These are phyloP conservation scores for Dryomyza anilis DNA, from an alignment of 2,888 invertebrate species.

Conservation along the genomic window DNA sequence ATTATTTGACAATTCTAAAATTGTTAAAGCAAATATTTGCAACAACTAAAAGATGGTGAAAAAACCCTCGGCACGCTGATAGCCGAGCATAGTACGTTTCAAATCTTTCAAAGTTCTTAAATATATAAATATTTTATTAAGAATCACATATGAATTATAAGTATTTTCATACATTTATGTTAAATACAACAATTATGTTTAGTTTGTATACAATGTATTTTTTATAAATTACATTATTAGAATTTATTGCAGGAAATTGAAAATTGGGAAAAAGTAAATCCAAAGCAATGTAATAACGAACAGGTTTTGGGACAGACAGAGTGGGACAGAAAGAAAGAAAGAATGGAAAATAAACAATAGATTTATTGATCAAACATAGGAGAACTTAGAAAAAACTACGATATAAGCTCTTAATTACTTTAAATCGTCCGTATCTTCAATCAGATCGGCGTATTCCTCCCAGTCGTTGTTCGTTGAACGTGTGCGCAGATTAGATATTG, in stretches of 20 bases:
- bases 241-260: slow-evolving; percentile 7
- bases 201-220: background rate
- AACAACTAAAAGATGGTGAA: slow-evolving; percentile 46
- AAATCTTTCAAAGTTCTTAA: slow-evolving; percentile 56
- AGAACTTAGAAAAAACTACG: slow-evolving; percentile 62
- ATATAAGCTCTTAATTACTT: slow-evolving; percentile 63
- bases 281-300: slow-evolving; percentile 10
- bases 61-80: slow-evolving; percentile 48
- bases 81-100: slow-evolving; percentile 58
- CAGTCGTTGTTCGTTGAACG: slow-evolving; percentile 60
- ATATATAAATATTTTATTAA: background rate
- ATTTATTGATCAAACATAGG: slow-evolving; percentile 43
- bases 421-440: slow-evolving; percentile 63
- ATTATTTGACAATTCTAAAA: background rate
- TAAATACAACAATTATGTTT: background rate
- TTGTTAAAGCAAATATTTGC: slow-evolving; percentile 11
- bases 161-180: background rate
- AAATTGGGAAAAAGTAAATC: background rate
- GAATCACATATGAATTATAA: background rate
- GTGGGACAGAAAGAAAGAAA: slow-evolving; percentile 31
- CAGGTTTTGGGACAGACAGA: slow-evolving; percentile 24
- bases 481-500: slow-evolving; percentile 59
- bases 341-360: slow-evolving; percentile 14
- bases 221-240: background rate
- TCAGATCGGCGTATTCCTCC: slow-evolving; percentile 61